Base-by-base conservation (phyloP, 2,797 vertebrate genomes). In the Myotis pilosus region DNA sequence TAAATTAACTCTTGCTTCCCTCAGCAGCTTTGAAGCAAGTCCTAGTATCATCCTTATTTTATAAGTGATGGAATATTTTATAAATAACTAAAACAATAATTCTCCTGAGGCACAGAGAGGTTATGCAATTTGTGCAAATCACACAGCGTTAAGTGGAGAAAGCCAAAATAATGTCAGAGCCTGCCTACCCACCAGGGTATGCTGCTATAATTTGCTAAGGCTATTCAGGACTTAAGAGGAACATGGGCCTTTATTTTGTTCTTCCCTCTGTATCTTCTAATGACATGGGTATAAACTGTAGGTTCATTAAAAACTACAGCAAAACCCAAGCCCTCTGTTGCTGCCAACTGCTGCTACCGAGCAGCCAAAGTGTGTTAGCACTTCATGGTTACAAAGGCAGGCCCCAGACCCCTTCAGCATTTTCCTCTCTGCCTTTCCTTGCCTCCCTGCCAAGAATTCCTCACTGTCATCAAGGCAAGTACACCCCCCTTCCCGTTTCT, bases 51-150 rank as follows among this genome's bases (percentile, higher is more conserved):
- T 38, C 10, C 66, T 88, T 89, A 51, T 41, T 53, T 89, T 78
- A 51, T 62, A 95, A 82, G 60, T 53, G 20, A 74, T 12, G 20
- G 30, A 41, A 30, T 72, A 55, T 78, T 85, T 82, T 38, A 53
- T 71, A 60, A 82, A 38, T 49, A 6, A 6, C 41, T 38, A 62
- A 83, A 62, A 47, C 30, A 62, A 12, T 81, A 62, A 38, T 66
- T 85, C 91, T 91, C 38, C 51, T n/a, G 66, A 66, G 47, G 49
- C 68, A 76, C 81, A 68, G 62, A 92, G 62, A 69, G 41, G 38
- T 49, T 75, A n/a, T 22, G 5, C 12, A 51, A 2, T 33, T 36
- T 71, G 33, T 57, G 49, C 4, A 36, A 16, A 38, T 60, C 44
- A 66, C 25, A 49, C 8, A 79, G 28, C 55, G 20, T 36, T 30